These are phyloP conservation scores for Triops cancriformis DNA, from an alignment of 1,140 invertebrate genomes.

Conservation along the genomic window DNA sequence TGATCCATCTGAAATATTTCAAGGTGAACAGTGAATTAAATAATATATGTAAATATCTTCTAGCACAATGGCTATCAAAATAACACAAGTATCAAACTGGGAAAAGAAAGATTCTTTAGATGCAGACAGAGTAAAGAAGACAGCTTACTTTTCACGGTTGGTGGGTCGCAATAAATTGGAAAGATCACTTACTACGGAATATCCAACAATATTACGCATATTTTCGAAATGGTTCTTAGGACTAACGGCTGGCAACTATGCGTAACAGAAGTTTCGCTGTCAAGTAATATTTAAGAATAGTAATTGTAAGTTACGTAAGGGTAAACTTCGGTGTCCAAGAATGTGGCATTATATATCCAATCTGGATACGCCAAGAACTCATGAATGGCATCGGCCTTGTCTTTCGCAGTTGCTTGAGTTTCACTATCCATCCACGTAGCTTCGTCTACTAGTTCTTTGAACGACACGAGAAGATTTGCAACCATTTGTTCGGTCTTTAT, in stretches of 20 bases:
- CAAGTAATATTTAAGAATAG: not conserved
- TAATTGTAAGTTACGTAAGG: constrained; percentile 38
- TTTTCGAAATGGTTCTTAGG: constrained; percentile 47
- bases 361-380: constrained; percentile 58
- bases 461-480: constrained; percentile 46
- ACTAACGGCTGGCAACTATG: constrained; percentile 30
- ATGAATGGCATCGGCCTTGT: constrained; percentile 51
- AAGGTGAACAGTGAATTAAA: no score
- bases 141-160: constrained; percentile 33
- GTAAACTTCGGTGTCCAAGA: constrained; percentile 41
- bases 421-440: constrained; percentile 54
- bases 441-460: constrained; percentile 45
- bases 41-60: no score
- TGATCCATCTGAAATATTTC: constrained; percentile 36
- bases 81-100: no score
- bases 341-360: constrained; percentile 48
- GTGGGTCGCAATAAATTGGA: constrained; percentile 40
- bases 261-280: not conserved
- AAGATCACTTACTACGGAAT: constrained; percentile 33
- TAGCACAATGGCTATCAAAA: no score
- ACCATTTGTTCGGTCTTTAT: constrained; percentile 51
- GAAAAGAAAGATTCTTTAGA: no score
- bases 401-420: constrained; percentile 46
- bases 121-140: constrained; percentile 41
- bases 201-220: constrained; percentile 34